These are phyloP conservation scores for Epirrhoe tristata DNA, from an alignment of 2,888 invertebrate genomes.

Conservation along the genomic window DNA sequence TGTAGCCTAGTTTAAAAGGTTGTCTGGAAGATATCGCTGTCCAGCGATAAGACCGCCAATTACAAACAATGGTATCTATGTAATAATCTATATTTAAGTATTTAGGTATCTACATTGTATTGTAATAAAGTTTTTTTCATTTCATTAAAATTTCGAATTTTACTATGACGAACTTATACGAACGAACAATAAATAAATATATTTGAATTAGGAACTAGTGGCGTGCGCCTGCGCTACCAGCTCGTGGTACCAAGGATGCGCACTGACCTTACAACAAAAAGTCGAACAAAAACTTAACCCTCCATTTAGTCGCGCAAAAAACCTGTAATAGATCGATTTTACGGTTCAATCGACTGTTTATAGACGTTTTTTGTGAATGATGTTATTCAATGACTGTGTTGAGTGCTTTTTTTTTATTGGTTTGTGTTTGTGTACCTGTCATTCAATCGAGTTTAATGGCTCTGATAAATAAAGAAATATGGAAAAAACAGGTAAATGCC, in stretches of 20 bases:
- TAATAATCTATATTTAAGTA: no score
- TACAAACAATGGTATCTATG: no score
- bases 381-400: constrained; percentile 24
- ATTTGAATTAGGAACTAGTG: constrained; percentile 13
- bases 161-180: neutral
- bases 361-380: constrained; percentile 34
- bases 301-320: constrained; percentile 32
- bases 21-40: no score
- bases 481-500: no score
- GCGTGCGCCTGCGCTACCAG: constrained; percentile 23
- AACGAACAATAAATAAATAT: neutral
- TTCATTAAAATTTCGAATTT: neutral
- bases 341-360: constrained; percentile 43
- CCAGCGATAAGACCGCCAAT: no score
- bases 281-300: constrained; percentile 38
- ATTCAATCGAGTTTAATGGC: constrained; percentile 1
- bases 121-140: no score
- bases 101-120: no score
- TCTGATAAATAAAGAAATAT: neutral
- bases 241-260: constrained; percentile 34
- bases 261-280: constrained; percentile 36
- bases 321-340: constrained; percentile 44
- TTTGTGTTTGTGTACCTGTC: constrained; percentile 9
- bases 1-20: no score
- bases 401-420: constrained; percentile 26